Evolutionary conservation across 2,797 vertebrate species (phyloP), one percentile per base, ranked within the genome.

Genomic region (Anolis apletophallus): DNA sequence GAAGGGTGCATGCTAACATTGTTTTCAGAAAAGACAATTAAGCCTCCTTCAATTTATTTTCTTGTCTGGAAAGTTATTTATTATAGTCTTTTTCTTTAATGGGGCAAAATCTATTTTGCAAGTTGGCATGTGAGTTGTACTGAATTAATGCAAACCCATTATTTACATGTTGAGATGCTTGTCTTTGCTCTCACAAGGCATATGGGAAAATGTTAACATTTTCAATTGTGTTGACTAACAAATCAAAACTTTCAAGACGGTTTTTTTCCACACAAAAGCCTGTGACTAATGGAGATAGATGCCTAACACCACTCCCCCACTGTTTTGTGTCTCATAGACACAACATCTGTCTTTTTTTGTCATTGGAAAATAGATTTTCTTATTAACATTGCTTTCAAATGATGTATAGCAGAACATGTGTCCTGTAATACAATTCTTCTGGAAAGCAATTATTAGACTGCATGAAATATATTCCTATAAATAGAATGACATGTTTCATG

Each of bases 121-220:
- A 86, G 86, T 83, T 94, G 59, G 90, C 91, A 87, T 78, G 74
- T 86, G 85, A 90, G 80, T 79, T 91, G 72, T n/a, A 83, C 36
- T 80, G 52, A 68, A 88, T 87, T 89, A 82, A 68, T 34, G 55
- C 29, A 81, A 52, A 3, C 46, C 3, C 59, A 83, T 78, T 85
- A 59, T 19, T 79, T 82, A 81, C 0, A 55, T 85, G 5, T 54
- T 84, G 57, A 88, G 69, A 86, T 75, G 36, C 71, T 69, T 83
- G 57, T 86, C 69, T 72, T 79, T 89, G 75, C 81, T 69, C 3
- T 36, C 10, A 0, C 23, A 88, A 2, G 89, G 50, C 67, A 84
- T 83, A 83, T 80, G 84, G 67, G 40, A 19, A 83, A 88, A 32
- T 59, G 1, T 12, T 64, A 87, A 16, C 0, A 77, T 34, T 3